Percentiles rank a stretch among this genome's conserved stretches.
Conservation (phyloP, 2,888 invertebrate genomes). For the Lycaena phlaeas region DNA sequence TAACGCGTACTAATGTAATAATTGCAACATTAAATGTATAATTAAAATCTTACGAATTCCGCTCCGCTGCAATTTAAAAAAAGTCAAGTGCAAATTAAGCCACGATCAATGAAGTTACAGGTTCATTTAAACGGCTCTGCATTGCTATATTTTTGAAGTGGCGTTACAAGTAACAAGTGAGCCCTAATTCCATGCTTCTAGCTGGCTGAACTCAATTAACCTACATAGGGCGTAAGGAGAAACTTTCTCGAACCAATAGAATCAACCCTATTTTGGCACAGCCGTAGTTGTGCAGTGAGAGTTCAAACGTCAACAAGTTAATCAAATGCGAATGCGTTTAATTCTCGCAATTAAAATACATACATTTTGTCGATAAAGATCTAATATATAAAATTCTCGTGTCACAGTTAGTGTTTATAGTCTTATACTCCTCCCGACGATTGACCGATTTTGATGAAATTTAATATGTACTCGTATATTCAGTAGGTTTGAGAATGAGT, state of each 20-base stretch:
- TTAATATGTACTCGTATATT: too few relatives aligned
- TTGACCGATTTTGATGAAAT: too few relatives aligned
- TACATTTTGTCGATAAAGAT: too few relatives aligned
- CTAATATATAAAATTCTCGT: too few relatives aligned
- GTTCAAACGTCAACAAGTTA: conserved; percentile 6
- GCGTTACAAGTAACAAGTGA: conserved; percentile 7
- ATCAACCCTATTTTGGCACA: conserved; percentile 18
- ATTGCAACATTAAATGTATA: too few relatives aligned
- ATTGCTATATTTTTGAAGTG: conserved; percentile 1
- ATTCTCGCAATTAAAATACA: neutral
- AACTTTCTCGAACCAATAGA: conserved; percentile 18
- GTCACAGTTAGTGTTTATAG: too few relatives aligned
- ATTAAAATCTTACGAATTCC: too few relatives aligned
- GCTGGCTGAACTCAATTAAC: conserved; percentile 22
- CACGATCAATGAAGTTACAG: neutral
- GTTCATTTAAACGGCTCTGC: neutral
- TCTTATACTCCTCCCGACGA: too few relatives aligned
- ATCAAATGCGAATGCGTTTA: neutral
- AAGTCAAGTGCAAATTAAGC: conserved; percentile 4
- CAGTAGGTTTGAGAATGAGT: too few relatives aligned
- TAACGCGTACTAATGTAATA: too few relatives aligned
- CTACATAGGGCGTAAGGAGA: conserved; percentile 18
- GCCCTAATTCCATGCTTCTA: conserved; percentile 19
- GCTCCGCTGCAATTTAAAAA: too few relatives aligned
- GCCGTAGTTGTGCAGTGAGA: neutral